Evolutionary conservation across 2,797 vertebrate genomes (phyloP), one percentile per base, ranked within the genome.

Genomic region (Myripristis murdjan): DNA sequence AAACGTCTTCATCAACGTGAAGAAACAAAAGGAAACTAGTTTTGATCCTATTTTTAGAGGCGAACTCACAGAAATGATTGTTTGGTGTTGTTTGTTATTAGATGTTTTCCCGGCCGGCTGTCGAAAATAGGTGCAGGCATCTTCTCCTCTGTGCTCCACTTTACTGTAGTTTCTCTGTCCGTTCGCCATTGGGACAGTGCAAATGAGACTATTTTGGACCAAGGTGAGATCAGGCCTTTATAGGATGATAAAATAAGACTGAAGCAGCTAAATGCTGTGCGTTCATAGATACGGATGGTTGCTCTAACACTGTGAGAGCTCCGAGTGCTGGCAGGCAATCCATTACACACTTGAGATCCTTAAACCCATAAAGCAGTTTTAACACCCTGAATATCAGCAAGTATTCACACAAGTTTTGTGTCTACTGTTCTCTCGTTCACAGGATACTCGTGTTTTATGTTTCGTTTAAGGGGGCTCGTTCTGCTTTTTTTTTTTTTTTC

Each of bases 31-130:
- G 86, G 62, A 41, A 84, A 77, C 73, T 65, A 60, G 77, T 89
- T 89, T 84, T 85, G 62, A 69, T 79, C 72, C 75, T 93, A 92
- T 90, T 92, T 91, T 87, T 89, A 85, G 89, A 77, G 1, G 56
- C 44, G 6, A 61, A 83, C 56, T 70, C 4, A 2, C 52, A 79
- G 73, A 59, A 78, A 87, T 88, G 70, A 85, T 82, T 88, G 83
- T 89, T 87, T 75, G 48, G 71, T 61, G 49, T 8, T 55, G 60
- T 77, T 87, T 90, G 84, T 90, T 86, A 74, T 84, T 74, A 49
- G 52, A 77, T 57, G 73, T 84, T 89, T 90, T 88, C 78, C 89
- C 87, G 79, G 82, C 87, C 73, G 51, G 70, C 55, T 26, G 53
- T 84, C 74, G 56, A 46, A 89, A 90, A 88, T 79, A 83, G 88